phyloP scores from a whole-genome alignment of 2,888 invertebrate species.

The Tenthredo notha region DNA sequence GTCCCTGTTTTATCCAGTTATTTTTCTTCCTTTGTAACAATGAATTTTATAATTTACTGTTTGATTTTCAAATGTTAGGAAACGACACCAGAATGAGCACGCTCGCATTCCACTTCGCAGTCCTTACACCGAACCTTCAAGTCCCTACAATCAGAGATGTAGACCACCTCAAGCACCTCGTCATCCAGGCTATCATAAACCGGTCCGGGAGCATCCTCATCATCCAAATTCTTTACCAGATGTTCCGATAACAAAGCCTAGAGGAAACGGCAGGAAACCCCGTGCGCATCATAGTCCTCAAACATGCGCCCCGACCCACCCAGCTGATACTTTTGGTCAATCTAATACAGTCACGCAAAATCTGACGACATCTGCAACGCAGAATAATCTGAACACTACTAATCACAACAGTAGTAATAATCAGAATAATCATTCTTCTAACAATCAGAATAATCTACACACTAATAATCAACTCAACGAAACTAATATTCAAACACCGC shows the following conservation, averaged over 20 bases:
- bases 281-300: slow-evolving; percentile 59
- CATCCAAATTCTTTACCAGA: slow-evolving; percentile 68
- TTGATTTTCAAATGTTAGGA: slow-evolving; percentile 62
- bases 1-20: not conserved
- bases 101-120: slow-evolving; percentile 68
- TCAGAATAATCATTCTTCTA: slow-evolving; percentile 60
- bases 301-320: slow-evolving; percentile 52
- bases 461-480: slow-evolving; percentile 64
- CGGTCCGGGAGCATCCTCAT: slow-evolving; percentile 68
- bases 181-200: slow-evolving; percentile 68
- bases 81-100: slow-evolving; percentile 74
- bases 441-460: slow-evolving; percentile 66
- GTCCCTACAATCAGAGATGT: slow-evolving; percentile 65
- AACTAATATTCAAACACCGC: slow-evolving; percentile 75
- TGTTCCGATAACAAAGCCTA: slow-evolving; percentile 65
- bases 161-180: slow-evolving; percentile 53
- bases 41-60: not conserved
- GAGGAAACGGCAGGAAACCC: slow-evolving; percentile 67
- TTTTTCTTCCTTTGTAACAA: not conserved
- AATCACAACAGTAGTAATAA: slow-evolving; percentile 39
- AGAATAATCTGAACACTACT: slow-evolving; percentile 37
- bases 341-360: slow-evolving; percentile 37
- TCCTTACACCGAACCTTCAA: slow-evolving; percentile 67
- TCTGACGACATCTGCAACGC: slow-evolving; percentile 28
- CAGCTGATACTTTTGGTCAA: slow-evolving; percentile 28